Base-by-base conservation (phyloP, 2,113 vertebrate genomes). In the Eudyptes chrysolophus region DNA sequence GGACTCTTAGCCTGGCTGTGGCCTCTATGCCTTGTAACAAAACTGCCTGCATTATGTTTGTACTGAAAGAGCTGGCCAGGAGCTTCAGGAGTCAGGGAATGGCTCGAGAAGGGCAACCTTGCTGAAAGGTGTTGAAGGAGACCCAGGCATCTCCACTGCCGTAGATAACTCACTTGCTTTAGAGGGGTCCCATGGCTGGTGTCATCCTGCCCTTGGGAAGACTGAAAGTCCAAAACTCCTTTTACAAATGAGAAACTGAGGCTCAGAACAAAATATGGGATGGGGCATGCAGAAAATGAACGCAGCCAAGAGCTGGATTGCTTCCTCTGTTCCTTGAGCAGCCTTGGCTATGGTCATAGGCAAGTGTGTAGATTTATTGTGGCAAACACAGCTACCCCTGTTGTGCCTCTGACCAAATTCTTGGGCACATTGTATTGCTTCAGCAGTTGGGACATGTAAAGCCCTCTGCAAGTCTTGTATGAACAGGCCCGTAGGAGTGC, bases 381-480 rank as follows among this genome's bases (percentile, higher is more conserved):
- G 78, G 66, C 54, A 89, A 79, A 38, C 29, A 14, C 70, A 57
- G 62, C 79, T 74, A 44, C 54, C 66, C 49, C 0, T 3, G 0
- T 36, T 5, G 58, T 77, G 84, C 81, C 91, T 93, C 91, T 74
- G 78, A 89, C 54, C 84, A 85, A 72, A 95, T 92, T 94, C 94
- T 94, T 72, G 84, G 91, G 89, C 57, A 84, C 36, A 29, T 25
- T 93, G 94, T 32, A n/a, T 19, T 75, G 74, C 84, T 70, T 60
- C 80, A 95, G 78, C 87, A 51, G 93, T 44, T 0, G 0, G 81
- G 89, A 85, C 94, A 88, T 77, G 91, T 49, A 76, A 95, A 96
- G 70, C 87, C 55, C 70, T 97, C 62, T 36, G 72, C 74, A 57
- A 95, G 71, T 70, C 91, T 93, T 97, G 94, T 75, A 85, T 44